A percentile compares a stretch with the other conserved stretches of the same genome.
Conservation (phyloP, 2,797 vertebrate genomes). For the Steatocranus sp. region DNA sequence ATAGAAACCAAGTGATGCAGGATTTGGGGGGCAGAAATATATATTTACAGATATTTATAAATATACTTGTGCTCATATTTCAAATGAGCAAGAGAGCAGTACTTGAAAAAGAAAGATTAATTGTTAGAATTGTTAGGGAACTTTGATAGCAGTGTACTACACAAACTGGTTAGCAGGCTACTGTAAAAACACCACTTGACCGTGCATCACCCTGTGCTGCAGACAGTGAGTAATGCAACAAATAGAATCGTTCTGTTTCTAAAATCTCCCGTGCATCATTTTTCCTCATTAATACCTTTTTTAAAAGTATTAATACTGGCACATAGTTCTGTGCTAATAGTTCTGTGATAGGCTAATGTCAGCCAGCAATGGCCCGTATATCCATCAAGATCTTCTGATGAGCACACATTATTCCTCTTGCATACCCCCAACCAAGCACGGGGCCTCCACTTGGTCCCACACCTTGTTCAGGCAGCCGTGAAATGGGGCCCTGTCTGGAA, state of each 20-base stretch:
- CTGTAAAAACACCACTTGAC: background rate
- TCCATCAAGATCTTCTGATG: background rate
- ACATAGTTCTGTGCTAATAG: background rate
- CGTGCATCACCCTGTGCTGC: background rate
- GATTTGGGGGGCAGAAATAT: background rate
- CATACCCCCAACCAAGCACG: conserved; percentile 6
- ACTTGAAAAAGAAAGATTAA: background rate
- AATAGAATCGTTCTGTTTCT: background rate
- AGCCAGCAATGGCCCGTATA: background rate
- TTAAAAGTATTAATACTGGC: background rate
- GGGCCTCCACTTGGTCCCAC: conserved; percentile 50
- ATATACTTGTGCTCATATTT: background rate
- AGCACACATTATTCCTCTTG: conserved; percentile 48
- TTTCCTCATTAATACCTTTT: background rate
- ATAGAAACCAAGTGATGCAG: background rate
- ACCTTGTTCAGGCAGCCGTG: conserved; percentile 59
- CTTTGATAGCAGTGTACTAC: background rate
- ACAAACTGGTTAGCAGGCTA: background rate
- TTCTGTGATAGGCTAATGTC: background rate
- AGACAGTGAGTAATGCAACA: background rate
- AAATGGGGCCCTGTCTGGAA: conserved; percentile 65
- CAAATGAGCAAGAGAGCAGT: background rate
- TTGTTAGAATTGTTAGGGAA: background rate
- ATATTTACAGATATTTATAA: background rate
- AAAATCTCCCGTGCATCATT: background rate